These are phyloP conservation scores for Leptinotarsa tumamoca DNA, from an alignment of 2,888 invertebrate species.

Conservation along the genomic window DNA sequence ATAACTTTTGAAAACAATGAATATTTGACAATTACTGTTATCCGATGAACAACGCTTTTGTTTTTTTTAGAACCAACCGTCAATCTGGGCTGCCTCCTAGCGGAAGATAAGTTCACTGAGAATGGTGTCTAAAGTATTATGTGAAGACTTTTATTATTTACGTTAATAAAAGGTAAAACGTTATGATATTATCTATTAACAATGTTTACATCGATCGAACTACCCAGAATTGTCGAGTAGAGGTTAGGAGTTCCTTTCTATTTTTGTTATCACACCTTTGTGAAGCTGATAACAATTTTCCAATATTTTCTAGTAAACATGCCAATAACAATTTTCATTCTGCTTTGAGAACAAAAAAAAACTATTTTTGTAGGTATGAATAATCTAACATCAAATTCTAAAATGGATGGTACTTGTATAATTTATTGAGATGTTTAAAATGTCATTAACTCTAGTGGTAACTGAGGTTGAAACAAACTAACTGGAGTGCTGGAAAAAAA, in stretches of 20 bases:
- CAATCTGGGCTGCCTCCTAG: constrained; percentile 59
- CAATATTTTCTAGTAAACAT: background rate
- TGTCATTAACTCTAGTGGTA: no score
- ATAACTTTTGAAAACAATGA: no score
- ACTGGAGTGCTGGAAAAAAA: no score
- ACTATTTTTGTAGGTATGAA: no score
- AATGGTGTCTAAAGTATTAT: constrained; percentile 31
- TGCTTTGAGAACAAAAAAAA: background rate
- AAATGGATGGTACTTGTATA: background rate
- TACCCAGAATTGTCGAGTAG: constrained; percentile 34
- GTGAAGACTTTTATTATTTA: constrained; percentile 31
- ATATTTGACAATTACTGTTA: no score
- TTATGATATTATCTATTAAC: background rate
- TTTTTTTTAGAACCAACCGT: constrained; percentile 57
- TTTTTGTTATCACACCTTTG: background rate
- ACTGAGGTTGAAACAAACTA: no score
- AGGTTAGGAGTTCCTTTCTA: constrained; percentile 54
- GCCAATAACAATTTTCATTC: constrained; percentile 13
- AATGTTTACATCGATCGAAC: constrained; percentile 53
- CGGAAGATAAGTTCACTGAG: constrained; percentile 52
- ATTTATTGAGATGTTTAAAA: no score
- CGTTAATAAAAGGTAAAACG: background rate
- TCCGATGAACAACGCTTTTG: no score
- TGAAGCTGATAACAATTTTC: constrained; percentile 1
- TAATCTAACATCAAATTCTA: no score